These are phyloP conservation scores for Habrosyne pyritoides DNA, from an alignment of 2,888 invertebrate species.

Conservation along the genomic window DNA sequence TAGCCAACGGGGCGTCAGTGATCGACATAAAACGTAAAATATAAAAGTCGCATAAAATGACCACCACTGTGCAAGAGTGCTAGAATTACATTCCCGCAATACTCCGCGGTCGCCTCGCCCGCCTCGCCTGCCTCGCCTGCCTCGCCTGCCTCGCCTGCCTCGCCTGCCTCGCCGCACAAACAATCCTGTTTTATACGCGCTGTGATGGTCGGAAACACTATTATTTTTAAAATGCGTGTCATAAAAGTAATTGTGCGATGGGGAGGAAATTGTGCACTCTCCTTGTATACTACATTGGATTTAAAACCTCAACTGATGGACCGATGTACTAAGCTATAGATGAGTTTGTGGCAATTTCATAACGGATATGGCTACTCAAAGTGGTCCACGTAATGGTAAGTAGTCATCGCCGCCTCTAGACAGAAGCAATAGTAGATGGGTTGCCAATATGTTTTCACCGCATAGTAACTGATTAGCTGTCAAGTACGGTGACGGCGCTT, in stretches of 20 bases:
- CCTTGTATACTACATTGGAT: not conserved
- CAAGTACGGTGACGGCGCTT: too few species aligned
- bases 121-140: too few species aligned
- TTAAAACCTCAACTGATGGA: not conserved
- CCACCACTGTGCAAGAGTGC: not conserved
- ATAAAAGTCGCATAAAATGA: conserved; percentile 6
- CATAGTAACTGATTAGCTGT: too few species aligned
- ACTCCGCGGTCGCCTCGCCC: too few species aligned
- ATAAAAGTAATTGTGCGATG: not conserved
- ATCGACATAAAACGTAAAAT: conserved; percentile 4
- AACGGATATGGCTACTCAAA: too few species aligned
- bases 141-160: too few species aligned
- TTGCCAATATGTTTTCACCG: too few species aligned
- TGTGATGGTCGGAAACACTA: not conserved
- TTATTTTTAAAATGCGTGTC: not conserved
- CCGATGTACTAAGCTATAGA: not conserved
- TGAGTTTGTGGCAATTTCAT: too few species aligned
- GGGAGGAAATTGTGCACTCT: not conserved
- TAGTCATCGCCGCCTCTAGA: too few species aligned
- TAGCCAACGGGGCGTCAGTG: not conserved
- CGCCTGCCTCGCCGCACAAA: not conserved
- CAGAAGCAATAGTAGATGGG: too few species aligned
- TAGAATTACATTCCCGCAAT: conserved; percentile 8
- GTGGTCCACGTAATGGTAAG: too few species aligned
- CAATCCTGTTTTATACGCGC: not conserved